Conservation (phyloP, 2,113 vertebrate genomes). For the Coracopsis vasa region DNA sequence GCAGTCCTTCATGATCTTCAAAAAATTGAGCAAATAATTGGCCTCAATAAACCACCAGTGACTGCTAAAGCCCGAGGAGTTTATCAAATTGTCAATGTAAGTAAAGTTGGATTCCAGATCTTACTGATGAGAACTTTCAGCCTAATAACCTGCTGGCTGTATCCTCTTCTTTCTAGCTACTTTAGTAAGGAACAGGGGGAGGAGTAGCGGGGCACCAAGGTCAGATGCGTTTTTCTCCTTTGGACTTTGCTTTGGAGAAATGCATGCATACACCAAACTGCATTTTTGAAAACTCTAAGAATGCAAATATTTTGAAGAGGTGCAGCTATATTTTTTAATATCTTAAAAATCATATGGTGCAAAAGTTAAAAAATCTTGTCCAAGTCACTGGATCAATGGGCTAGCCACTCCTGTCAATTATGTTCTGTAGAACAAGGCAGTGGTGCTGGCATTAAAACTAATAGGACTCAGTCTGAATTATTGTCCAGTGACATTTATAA, state of each 20-base stretch:
- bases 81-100: not conserved
- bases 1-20: not conserved
- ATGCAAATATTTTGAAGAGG: not conserved
- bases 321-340: not conserved
- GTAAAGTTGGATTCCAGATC: not conserved
- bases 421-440: not conserved
- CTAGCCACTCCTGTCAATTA: not conserved
- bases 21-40: not conserved
- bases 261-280: accelerated
- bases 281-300: not conserved
- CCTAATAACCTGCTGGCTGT: not conserved
- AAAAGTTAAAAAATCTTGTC: not conserved
- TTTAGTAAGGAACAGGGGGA: not conserved
- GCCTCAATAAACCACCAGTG: not conserved
- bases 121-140: not conserved
- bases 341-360: not conserved
- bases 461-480: not conserved
- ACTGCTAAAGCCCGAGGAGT: not conserved
- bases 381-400: not conserved
- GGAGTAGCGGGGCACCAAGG: not conserved
- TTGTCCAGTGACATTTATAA: not conserved
- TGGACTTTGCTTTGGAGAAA: not conserved
- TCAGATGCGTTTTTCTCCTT: not conserved
- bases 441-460: not conserved
- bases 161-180: not conserved